Conservation (phyloP, 2,888 invertebrate genomes). For the Hydrotaea diabolus region DNA sequence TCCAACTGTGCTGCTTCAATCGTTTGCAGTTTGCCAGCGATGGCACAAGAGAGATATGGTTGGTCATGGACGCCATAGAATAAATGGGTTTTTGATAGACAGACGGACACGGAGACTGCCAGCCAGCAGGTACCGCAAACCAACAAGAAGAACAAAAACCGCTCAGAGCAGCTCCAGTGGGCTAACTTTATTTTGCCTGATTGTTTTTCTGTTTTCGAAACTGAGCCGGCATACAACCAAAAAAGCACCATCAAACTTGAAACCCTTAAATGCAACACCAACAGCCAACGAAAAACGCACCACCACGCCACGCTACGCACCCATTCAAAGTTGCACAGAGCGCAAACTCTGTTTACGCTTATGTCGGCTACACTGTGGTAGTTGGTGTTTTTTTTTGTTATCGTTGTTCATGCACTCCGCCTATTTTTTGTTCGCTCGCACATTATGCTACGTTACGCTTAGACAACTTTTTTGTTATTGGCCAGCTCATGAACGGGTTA, state of each 20-base stretch:
- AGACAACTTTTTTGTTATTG: slow-evolving; percentile 69
- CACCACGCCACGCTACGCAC: slow-evolving; percentile 13
- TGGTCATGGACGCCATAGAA: slow-evolving; percentile 76
- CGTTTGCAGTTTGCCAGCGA: slow-evolving; percentile 15
- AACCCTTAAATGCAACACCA: slow-evolving; percentile 40
- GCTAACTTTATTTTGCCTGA: too few relatives aligned
- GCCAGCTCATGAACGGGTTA: slow-evolving; percentile 66
- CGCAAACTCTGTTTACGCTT: slow-evolving; percentile 63
- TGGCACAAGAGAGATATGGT: slow-evolving; percentile 57
- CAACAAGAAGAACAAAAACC: slow-evolving; percentile 34
- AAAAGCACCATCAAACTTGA: background rate
- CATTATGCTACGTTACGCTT: slow-evolving; percentile 30
- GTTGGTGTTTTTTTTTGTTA: background rate
- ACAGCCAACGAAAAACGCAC: background rate
- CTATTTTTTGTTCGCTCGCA: slow-evolving; percentile 59
- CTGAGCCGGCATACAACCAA: background rate
- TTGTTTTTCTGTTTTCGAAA: background rate
- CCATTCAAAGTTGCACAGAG: slow-evolving; percentile 49
- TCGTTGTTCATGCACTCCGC: slow-evolving; percentile 62
- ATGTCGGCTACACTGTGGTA: slow-evolving; percentile 11
- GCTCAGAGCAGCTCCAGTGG: too few relatives aligned
- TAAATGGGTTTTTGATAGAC: slow-evolving; percentile 73
- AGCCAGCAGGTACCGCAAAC: slow-evolving; percentile 47
- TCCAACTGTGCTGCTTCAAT: background rate
- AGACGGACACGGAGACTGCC: slow-evolving; percentile 20